Evolutionary conservation across 2,888 invertebrate species (phyloP), one percentile per base, ranked within the genome.

Genomic region (Incurvaria masculella): DNA sequence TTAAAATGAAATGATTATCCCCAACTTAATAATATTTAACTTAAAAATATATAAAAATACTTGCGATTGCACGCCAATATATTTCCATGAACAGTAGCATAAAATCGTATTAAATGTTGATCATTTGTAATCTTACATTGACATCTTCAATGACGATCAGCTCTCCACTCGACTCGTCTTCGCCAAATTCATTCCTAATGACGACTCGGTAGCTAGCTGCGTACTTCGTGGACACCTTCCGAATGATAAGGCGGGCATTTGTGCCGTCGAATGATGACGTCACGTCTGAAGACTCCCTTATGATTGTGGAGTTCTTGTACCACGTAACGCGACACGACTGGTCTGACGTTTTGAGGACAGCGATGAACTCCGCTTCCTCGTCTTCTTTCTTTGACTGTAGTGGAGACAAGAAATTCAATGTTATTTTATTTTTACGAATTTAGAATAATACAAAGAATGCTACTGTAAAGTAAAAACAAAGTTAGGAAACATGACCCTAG

Each of bases 121-220:
- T 52, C 62, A 74, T 78, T 71, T 84, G 83, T n/a, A n/a, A n/a
- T n/a, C n/a, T n/a, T n/a, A n/a, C n/a, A n/a, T n/a, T n/a, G n/a
- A n/a, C n/a, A 63, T 81, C 82, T 54, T 78, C 78, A 1, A 79
- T 84, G 11, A 98, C 87, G 19, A 89, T 90, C 49, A 99, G 81
- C 60, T 91, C 88, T 43, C 96, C 92, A 42, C 86, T 85, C 2
- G 91, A 90, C 62, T 93, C 91, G 58, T 93, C 95, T 64, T 90
- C 88, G 45, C 98, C 98, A 58, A 86, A 88, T 65, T 95, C 93
- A 66, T 97, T 98, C 61, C 85, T 87, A 47, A 97, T 89, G 21
- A 93, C 86, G 41, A 95, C 86, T 61, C 86, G 88, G 70, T 94
- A 96, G 45, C 85, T 86, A 40, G 93, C 94, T 4, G 87, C 81